Evolutionary conservation across 2,797 vertebrate genomes (phyloP), one percentile per base, ranked within the genome.

Genomic region (Coregonus suidteri): DNA sequence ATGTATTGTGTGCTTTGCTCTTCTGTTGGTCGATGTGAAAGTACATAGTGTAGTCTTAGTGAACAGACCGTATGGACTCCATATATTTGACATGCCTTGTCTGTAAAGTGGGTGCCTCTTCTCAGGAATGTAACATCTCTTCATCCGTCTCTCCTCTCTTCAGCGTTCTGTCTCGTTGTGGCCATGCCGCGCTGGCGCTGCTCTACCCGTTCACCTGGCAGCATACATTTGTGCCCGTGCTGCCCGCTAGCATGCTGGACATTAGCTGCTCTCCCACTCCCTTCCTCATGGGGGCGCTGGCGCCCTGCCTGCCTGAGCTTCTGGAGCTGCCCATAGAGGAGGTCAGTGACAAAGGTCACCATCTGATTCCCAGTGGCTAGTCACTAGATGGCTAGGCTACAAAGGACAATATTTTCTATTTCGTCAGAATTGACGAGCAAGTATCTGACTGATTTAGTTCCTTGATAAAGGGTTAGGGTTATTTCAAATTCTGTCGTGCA

Each of bases 161-260:
- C 87, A 98, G 97, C 82, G 96, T 96, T 59, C 89, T 98, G 87
- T 99, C 98, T 34, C 96, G 95, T 79, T 99, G 97, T 89, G 91
- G 95, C 81, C 97, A 98, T 7, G 96, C 97, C 0, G 96, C 92
- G 79, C 95, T 98, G 79, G 97, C 97, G 25, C 93, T 96, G 0
- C 93, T 99, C 4, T 98, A 98, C 81, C 97, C 97, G 0, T 99
- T 98, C 93, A 98, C 96, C 73, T 99, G 98, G 98, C 98, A 99
- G 88, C 98, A 99, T 84, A 99, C 98, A 18, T 98, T 98, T 59
- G 95, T 99, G 66, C 98, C 98, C 0, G 98, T 99, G 80, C 92
- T 99, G 6, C 98, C 98, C 1, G 91, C 94, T 3, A 96, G 95
- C 79, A 99, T 99, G 98, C 95, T 99, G 71, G 98, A 99, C 90